Conservation (phyloP, 2,113 vertebrate genomes). For the Salvelinus alpinus region DNA sequence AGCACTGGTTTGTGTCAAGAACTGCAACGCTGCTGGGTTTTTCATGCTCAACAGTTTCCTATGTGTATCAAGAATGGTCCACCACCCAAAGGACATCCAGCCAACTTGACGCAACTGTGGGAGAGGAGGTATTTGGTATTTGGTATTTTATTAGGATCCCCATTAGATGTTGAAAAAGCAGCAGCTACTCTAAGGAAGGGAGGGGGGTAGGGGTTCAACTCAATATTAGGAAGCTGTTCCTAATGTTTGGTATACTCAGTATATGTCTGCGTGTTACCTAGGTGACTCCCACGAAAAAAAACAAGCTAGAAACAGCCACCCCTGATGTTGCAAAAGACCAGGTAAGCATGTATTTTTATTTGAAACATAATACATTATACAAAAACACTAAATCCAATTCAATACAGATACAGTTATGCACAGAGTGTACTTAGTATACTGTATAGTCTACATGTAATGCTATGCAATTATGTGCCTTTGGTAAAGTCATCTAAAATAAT, state of each 20-base stretch:
- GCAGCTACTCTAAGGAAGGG: too few relatives aligned
- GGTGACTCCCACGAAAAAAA: constrained; percentile 70
- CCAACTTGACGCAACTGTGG: too few relatives aligned
- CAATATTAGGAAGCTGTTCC: constrained; percentile 50
- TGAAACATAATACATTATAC: background rate
- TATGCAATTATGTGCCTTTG: background rate
- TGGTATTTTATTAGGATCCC: too few relatives aligned
- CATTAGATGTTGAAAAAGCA: too few relatives aligned
- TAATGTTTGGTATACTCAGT: constrained; percentile 42
- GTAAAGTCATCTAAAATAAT: background rate
- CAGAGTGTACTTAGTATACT: too few relatives aligned
- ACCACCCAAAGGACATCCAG: too few relatives aligned
- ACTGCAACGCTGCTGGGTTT: too few relatives aligned
- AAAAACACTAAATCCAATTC: background rate
- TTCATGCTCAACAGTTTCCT: too few relatives aligned
- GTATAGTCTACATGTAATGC: too few relatives aligned
- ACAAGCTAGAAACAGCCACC: constrained; percentile 69
- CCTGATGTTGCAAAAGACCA: constrained; percentile 71
- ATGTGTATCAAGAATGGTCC: too few relatives aligned
- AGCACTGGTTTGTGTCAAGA: too few relatives aligned
- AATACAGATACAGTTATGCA: background rate
- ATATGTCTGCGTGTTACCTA: constrained; percentile 46
- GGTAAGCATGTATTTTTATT: constrained; percentile 56
- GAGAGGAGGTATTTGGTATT: too few relatives aligned
- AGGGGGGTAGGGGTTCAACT: constrained; percentile 40